These are phyloP conservation scores for Tortricodes alternella DNA, from an alignment of 2,888 invertebrate species.

Conservation along the genomic window DNA sequence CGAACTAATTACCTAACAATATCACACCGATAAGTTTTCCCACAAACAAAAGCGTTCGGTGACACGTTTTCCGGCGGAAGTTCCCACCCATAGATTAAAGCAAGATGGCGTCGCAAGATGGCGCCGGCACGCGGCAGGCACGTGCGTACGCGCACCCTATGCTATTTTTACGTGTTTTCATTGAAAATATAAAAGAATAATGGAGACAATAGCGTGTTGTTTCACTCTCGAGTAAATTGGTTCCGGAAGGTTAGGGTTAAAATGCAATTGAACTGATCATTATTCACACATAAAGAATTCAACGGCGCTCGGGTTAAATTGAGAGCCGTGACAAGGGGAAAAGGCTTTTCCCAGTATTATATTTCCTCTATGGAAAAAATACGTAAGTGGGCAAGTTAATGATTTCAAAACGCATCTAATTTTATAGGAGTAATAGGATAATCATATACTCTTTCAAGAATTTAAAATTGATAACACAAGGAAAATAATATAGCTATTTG, in stretches of 20 bases:
- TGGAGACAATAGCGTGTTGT: constrained; percentile 69
- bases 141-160: constrained; percentile 55
- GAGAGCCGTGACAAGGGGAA: constrained; percentile 31
- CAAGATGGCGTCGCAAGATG: constrained; percentile 65
- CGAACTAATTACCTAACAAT: constrained; percentile 29
- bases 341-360: neutral
- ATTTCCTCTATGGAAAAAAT: too few species aligned
- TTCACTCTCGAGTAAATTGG: constrained; percentile 74
- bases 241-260: constrained; percentile 70
- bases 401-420: too few species aligned
- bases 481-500: too few species aligned
- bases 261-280: constrained; percentile 77
- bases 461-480: too few species aligned
- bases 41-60: constrained; percentile 53
- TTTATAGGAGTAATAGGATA: too few species aligned
- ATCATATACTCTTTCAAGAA: too few species aligned
- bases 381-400: too few species aligned
- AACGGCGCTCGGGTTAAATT: constrained; percentile 38
- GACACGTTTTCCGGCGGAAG: constrained; percentile 67
- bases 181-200: constrained; percentile 76
- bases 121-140: constrained; percentile 52
- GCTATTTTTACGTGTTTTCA: constrained; percentile 68
- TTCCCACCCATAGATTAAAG: constrained; percentile 68
- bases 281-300: constrained; percentile 54
- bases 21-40: constrained; percentile 62